Evolutionary conservation across 2,113 vertebrate species (phyloP), one percentile per base, ranked within the genome.

Genomic region (Pachyramphus minor): DNA sequence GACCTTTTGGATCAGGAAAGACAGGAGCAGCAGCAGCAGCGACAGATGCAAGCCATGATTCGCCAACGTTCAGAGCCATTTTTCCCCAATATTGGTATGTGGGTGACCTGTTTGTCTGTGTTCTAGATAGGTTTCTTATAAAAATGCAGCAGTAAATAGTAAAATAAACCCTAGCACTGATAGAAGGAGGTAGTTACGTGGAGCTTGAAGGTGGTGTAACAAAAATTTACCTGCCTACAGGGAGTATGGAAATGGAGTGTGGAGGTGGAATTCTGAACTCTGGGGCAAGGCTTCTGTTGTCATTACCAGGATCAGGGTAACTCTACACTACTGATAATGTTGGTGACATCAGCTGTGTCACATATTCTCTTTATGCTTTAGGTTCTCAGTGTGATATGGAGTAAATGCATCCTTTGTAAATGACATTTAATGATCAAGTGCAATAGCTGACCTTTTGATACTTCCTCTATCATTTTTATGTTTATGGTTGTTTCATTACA

Each of bases 21-120:
- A 17, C 99, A 99, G 76, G 99, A 99, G 81, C 99, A 99, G 96
- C 99, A 99, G 95, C 99, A 99, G 95, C 99, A 99, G 84, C 98
- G 99, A 56, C 99, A 99, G 95, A 99, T 99, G 99, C 99, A 99
- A 97, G 98, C 98, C 42, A 98, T 99, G 98, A 99, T 99, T 82
- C 98, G 98, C 21, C 99, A 99, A 24, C 98, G 98, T 10, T 98
- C 99, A 0, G 99, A 99, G 64, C 92, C 99, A 0, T 98, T 98
- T 92, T 98, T 99, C 83, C 98, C 99, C 5, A 98, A 98, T 90
- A 98, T 99, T 60, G 99, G 99, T 99, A 98, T 74, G 98, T 96
- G 71, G 56, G 28, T 53, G 56, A 59, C 55, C 15, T 74, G 1
- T 66, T 59, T 68, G 28, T 62, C 8, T 25, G 33, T 28, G 12